Evolutionary conservation across 2,888 invertebrate genomes (phyloP).

Genomic region (Napeogenes sylphis): DNA sequence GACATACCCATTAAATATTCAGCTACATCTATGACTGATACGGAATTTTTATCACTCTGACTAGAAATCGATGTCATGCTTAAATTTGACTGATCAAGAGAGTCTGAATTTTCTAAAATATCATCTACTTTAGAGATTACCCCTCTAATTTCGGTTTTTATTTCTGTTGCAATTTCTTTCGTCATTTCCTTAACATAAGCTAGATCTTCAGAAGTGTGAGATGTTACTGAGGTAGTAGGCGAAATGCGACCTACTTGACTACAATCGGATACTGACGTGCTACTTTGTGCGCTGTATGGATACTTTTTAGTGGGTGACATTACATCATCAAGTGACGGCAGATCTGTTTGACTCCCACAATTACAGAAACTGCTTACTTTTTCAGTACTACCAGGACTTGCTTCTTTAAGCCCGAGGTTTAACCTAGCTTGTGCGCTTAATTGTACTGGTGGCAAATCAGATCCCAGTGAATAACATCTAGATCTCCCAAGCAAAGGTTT

Average conservation of each 20-base stretch:
- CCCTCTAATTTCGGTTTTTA: constrained; percentile 88
- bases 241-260: constrained; percentile 76
- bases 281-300: constrained; percentile 67
- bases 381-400: constrained; percentile 63
- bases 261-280: constrained; percentile 75
- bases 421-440: constrained; percentile 81
- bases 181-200: constrained; percentile 88
- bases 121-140: constrained; percentile 89
- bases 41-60: constrained; percentile 82
- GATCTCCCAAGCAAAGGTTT: constrained; percentile 57
- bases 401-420: constrained; percentile 79
- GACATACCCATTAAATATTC: constrained; percentile 88
- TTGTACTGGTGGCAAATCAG: constrained; percentile 72
- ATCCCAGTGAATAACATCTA: constrained; percentile 83
- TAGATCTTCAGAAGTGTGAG: constrained; percentile 80
- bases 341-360: constrained; percentile 85
- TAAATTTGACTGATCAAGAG: constrained; percentile 72
- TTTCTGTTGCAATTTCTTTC: constrained; percentile 86
- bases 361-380: constrained; percentile 78
- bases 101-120: constrained; percentile 83
- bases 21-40: constrained; percentile 85
- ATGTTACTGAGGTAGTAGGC: constrained; percentile 74
- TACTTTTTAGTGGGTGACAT: constrained; percentile 68
- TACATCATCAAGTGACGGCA: constrained; percentile 80
- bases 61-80: constrained; percentile 77